Evolutionary conservation across 2,113 vertebrate genomes (phyloP).

Genomic region (Uropsilus gracilis): DNA sequence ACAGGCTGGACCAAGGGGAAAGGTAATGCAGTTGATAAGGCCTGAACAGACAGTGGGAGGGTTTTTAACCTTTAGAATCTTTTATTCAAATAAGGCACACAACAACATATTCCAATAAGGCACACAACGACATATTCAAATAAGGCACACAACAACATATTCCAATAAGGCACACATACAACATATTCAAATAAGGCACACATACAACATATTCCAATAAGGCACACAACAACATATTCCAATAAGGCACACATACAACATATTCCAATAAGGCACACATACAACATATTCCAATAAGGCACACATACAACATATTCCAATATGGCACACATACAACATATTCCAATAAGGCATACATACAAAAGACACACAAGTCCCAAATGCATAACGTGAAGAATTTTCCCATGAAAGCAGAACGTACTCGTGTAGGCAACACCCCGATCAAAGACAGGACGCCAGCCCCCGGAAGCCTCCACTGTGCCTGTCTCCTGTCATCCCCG

Average conservation of each 20-base stretch:
- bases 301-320: not conserved
- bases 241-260: not conserved
- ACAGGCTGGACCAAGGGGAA: not conserved
- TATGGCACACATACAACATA: not conserved
- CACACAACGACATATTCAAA: not conserved
- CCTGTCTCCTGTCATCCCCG: not conserved
- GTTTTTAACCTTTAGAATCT: not conserved
- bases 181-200: not conserved
- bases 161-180: not conserved
- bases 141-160: not conserved
- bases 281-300: not conserved
- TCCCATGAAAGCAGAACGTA: not conserved
- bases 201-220: not conserved
- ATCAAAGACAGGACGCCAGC: no score
- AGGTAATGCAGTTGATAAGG: not conserved
- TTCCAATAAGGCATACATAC: not conserved
- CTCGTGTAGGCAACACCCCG: not conserved
- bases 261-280: not conserved
- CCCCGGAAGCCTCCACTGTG: not conserved
- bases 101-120: not conserved
- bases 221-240: not conserved
- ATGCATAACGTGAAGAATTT: not conserved
- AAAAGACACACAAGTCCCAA: not conserved
- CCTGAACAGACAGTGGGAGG: not conserved
- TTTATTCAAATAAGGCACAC: not conserved